phyloP scores from a whole-genome alignment of 23 tunicate species.

The Styela clava region DNA sequence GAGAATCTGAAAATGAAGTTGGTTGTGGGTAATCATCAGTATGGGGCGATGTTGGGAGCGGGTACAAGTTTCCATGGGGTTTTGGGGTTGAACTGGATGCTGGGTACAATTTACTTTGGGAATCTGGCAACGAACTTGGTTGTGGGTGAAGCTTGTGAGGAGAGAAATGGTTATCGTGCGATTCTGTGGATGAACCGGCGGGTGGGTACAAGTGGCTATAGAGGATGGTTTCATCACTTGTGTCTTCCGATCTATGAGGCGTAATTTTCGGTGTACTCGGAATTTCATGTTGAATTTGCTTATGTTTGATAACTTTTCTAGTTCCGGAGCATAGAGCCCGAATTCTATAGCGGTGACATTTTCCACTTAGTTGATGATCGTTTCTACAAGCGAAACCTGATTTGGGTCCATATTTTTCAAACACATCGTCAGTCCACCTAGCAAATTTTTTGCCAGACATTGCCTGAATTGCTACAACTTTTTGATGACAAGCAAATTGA shows the following conservation, averaged over 20 bases:
- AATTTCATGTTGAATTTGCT: not conserved
- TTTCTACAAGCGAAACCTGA: conserved; percentile 59
- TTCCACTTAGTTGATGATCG: conserved; percentile 33
- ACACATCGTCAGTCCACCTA: conserved; percentile 72
- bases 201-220: not conserved
- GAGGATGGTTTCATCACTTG: too few species aligned
- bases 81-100: too few species aligned
- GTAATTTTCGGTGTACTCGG: too few species aligned
- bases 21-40: too few species aligned
- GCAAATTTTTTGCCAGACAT: conserved; percentile 11
- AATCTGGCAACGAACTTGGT: too few species aligned
- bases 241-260: too few species aligned
- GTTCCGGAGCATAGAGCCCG: conserved; percentile 50
- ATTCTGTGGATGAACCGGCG: not conserved
- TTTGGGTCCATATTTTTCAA: conserved; percentile 41
- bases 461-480: not conserved
- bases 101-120: too few species aligned
- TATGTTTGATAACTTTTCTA: not conserved
- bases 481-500: not conserved
- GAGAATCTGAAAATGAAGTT: too few species aligned
- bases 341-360: conserved; percentile 65
- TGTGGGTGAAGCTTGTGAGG: too few species aligned
- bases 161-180: not conserved
- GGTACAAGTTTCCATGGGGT: too few species aligned
- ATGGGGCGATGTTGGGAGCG: too few species aligned